Evolutionary conservation across 2,888 invertebrate genomes (phyloP).

Genomic region (Timema podura): DNA sequence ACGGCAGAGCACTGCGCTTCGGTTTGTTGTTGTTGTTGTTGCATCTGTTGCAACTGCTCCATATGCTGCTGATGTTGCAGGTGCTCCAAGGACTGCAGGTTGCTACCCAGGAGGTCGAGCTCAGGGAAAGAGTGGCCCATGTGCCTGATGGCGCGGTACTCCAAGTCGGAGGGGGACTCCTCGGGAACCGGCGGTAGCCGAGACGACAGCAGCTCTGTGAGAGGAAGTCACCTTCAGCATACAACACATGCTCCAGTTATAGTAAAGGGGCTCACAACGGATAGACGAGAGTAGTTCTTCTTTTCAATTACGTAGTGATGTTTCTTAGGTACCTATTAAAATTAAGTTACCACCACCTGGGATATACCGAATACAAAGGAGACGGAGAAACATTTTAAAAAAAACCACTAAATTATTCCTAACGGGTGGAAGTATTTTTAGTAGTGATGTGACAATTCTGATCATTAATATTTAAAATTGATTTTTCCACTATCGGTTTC

Average conservation of each 20-base stretch:
- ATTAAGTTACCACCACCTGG: neutral
- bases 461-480: no score
- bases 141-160: conserved; percentile 12
- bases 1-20: conserved; percentile 3
- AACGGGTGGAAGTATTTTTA: no score
- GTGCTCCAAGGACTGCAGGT: neutral
- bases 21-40: neutral
- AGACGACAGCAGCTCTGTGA: conserved; percentile 52
- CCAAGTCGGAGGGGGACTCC: conserved; percentile 43
- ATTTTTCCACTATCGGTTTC: no score
- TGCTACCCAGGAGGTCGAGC: conserved; percentile 6
- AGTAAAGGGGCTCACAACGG: no score
- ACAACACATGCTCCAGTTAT: no score
- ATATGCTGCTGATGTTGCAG: conserved; percentile 18
- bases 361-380: no score
- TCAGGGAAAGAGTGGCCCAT: conserved; percentile 8
- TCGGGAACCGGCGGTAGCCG: conserved; percentile 60
- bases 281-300: no score
- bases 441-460: no score
- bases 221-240: neutral
- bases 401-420: no score
- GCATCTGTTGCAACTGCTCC: conserved; percentile 10
- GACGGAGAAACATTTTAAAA: no score
- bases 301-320: no score
- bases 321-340: conserved; percentile 19